These are phyloP conservation scores for Ectemnius continuus DNA, from an alignment of 2,888 invertebrate species.

Conservation along the genomic window DNA sequence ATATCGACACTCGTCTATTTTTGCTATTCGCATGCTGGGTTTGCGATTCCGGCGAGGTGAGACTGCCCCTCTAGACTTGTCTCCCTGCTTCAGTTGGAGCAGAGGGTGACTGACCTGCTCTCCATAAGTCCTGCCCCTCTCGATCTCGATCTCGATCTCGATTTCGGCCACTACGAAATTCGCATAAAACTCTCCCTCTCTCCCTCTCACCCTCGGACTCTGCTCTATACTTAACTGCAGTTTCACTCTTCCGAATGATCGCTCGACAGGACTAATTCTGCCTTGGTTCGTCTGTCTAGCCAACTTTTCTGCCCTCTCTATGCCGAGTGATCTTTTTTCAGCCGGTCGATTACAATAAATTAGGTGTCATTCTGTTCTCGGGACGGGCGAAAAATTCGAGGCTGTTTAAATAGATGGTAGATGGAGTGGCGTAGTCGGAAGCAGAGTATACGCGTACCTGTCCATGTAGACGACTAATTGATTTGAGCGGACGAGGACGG, in stretches of 20 bases:
- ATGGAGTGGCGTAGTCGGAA: not conserved
- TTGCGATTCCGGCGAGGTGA: not conserved
- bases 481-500: not conserved
- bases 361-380: not conserved
- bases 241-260: not conserved
- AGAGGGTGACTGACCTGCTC: slow-evolving; percentile 36
- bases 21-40: slow-evolving; percentile 14
- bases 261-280: not conserved
- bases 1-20: slow-evolving; percentile 44
- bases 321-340: too few species aligned
- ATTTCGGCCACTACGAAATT: not conserved
- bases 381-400: slow-evolving; percentile 11
- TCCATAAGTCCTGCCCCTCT: slow-evolving; percentile 8
- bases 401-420: slow-evolving; percentile 1
- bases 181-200: not conserved
- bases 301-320: not conserved
- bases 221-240: not conserved
- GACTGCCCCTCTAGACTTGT: not conserved
- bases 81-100: slow-evolving; percentile 7
- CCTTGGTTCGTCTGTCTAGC: not conserved
- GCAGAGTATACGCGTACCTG: too few species aligned
- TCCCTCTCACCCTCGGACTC: not conserved
- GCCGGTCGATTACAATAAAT: slow-evolving; percentile 3
- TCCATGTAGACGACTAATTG: not conserved
- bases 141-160: not conserved